Percentiles rank a stretch among this genome's conserved stretches.
Conservation (phyloP, 2,888 invertebrate genomes). For the Drosophila sordidula region DNA sequence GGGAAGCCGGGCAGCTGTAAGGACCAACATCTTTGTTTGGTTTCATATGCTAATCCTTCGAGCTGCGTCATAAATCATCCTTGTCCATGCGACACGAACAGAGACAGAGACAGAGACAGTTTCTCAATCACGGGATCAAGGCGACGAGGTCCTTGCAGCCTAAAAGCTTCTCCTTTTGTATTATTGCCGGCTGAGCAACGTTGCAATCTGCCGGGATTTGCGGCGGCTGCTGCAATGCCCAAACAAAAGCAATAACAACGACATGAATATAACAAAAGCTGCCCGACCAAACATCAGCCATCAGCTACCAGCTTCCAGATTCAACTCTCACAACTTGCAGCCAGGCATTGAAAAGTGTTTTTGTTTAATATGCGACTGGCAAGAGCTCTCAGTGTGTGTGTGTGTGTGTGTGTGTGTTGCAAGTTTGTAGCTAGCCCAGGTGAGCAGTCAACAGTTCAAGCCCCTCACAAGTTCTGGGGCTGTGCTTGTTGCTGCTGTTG, state of each 20-base stretch:
- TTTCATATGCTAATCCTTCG: slow-evolving; percentile 76
- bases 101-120: slow-evolving; percentile 10
- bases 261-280: slow-evolving; percentile 68
- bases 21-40: slow-evolving; percentile 76
- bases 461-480: slow-evolving; percentile 22
- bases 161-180: slow-evolving; percentile 63
- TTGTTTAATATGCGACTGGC: slow-evolving; percentile 43
- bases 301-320: slow-evolving; percentile 4
- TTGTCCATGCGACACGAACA: slow-evolving; percentile 30
- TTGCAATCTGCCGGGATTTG: slow-evolving; percentile 63
- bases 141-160: slow-evolving; percentile 35
- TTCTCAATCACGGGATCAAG: slow-evolving; percentile 41
- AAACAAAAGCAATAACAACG: slow-evolving; percentile 67
- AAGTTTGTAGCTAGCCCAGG: slow-evolving; percentile 38
- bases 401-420: slow-evolving; percentile 1
- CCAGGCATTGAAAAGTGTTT: slow-evolving; percentile 51
- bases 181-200: slow-evolving; percentile 55
- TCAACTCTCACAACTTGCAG: slow-evolving; percentile 15
- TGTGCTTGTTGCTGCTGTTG: slow-evolving; percentile 8
- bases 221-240: slow-evolving; percentile 31
- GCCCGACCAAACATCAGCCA: slow-evolving; percentile 17
- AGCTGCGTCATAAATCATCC: slow-evolving; percentile 73
- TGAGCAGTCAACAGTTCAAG: slow-evolving; percentile 66
- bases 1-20: slow-evolving; percentile 22
- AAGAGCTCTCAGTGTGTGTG: slow-evolving; percentile 5